These are phyloP conservation scores for Slavum lentiscoides DNA, from an alignment of 2,888 invertebrate species.

Conservation along the genomic window DNA sequence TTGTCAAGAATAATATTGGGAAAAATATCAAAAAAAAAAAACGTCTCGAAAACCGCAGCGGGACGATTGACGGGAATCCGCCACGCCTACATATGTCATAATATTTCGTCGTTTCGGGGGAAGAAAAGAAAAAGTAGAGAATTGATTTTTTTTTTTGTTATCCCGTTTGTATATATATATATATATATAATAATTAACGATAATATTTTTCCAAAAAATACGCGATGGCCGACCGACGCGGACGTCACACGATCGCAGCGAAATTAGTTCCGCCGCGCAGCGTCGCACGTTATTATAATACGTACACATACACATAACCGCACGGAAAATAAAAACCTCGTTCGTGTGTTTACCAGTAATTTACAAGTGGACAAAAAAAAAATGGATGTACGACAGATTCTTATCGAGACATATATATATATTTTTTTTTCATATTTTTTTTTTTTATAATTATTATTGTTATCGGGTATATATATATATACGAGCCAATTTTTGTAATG, in stretches of 20 bases:
- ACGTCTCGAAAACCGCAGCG: too few species aligned
- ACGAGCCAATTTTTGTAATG: constrained; percentile 46
- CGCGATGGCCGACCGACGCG: neutral
- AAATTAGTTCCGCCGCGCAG: constrained; percentile 35
- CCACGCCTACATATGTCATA: too few species aligned
- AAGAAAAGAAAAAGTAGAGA: too few species aligned
- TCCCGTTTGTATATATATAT: too few species aligned
- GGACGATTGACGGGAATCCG: too few species aligned
- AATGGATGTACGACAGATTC: constrained; percentile 27
- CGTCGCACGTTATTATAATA: neutral
- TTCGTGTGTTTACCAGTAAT: constrained; percentile 33
- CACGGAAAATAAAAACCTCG: neutral
- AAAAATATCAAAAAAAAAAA: too few species aligned
- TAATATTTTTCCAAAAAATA: neutral
- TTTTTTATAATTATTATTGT: constrained; percentile 22
- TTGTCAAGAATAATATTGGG: too few species aligned
- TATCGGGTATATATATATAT: constrained; percentile 45
- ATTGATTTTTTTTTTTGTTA: too few species aligned
- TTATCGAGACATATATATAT: constrained; percentile 5
- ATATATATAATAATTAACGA: too few species aligned
- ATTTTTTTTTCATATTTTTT: constrained; percentile 17
- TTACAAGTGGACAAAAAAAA: constrained; percentile 23
- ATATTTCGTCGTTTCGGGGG: too few species aligned
- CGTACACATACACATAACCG: neutral
- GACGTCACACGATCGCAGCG: constrained; percentile 4